Evolutionary conservation across 2,888 invertebrate genomes (phyloP).

Genomic region (Coremacera marginata): DNA sequence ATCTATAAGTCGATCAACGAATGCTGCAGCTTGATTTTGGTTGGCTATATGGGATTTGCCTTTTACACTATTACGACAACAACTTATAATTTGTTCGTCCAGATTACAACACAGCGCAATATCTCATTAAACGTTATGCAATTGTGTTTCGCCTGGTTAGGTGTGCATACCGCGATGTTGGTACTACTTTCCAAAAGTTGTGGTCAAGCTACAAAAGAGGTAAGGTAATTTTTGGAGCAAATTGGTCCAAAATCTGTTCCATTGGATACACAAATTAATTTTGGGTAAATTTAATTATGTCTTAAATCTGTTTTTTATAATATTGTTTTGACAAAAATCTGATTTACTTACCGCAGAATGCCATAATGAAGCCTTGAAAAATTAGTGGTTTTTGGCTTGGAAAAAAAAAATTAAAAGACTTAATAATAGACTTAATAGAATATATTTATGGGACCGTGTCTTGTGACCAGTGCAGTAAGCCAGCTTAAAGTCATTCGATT

Average conservation of each 20-base stretch:
- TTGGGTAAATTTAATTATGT: too few species aligned
- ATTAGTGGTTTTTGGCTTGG: too few species aligned
- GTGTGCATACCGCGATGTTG: constrained; percentile 56
- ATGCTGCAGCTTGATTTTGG: constrained; percentile 61
- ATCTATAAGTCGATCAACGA: constrained; percentile 63
- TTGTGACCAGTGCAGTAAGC: too few species aligned
- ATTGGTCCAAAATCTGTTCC: background rate
- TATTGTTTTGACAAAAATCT: too few species aligned
- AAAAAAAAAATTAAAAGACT: too few species aligned
- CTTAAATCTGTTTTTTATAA: too few species aligned
- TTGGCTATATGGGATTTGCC: constrained; percentile 63
- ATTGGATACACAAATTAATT: too few species aligned
- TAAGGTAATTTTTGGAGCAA: constrained; percentile 38
- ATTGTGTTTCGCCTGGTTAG: constrained; percentile 58
- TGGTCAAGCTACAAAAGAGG: constrained; percentile 61
- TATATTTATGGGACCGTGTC: too few species aligned
- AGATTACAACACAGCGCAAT: constrained; percentile 57
- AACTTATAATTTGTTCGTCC: constrained; percentile 65
- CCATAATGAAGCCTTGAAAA: too few species aligned
- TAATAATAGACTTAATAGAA: too few species aligned
- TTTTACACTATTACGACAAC: constrained; percentile 66
- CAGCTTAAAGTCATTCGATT: too few species aligned
- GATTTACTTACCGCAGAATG: too few species aligned
- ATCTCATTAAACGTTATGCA: constrained; percentile 57
- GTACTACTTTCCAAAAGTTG: constrained; percentile 59